These are phyloP conservation scores for Candidula unifasciata DNA, from an alignment of 2,888 invertebrate genomes.

Conservation along the genomic window DNA sequence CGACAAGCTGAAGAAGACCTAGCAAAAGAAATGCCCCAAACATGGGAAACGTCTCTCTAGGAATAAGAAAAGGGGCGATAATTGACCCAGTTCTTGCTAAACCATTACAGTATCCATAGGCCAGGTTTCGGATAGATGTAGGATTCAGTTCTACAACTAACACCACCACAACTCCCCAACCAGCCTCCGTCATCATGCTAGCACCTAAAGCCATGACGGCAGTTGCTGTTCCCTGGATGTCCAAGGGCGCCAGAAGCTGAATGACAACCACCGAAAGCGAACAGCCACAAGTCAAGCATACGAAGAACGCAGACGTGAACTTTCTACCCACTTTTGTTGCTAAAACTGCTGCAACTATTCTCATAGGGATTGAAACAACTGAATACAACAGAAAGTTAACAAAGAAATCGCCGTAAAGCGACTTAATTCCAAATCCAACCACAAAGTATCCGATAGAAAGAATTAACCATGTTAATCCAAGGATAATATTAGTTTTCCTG, in stretches of 20 bases:
- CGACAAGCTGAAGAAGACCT: background rate
- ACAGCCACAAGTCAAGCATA: background rate
- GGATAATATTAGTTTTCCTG: too few species aligned
- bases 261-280: background rate
- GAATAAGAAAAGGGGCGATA: conserved; percentile 35
- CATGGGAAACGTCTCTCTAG: background rate
- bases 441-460: conserved; percentile 55
- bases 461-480: too few species aligned
- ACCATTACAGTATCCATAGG: conserved; percentile 12
- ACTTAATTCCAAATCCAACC: conserved; percentile 54
- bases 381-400: conserved; percentile 59
- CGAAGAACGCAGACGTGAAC: background rate
- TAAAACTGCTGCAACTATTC: background rate
- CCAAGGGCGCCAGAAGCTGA: background rate
- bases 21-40: conserved; percentile 1
- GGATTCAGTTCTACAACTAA: conserved; percentile 67
- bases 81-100: conserved; percentile 39
- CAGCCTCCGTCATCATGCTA: conserved; percentile 59
- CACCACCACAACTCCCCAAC: conserved; percentile 63
- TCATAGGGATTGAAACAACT: background rate
- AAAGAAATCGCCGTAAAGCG: conserved; percentile 57
- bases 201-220: conserved; percentile 62
- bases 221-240: conserved; percentile 40
- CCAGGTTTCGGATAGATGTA: conserved; percentile 65
- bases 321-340: conserved; percentile 33